Evolutionary conservation across 2,113 vertebrate species (phyloP).

Genomic region (Vombatus ursinus): DNA sequence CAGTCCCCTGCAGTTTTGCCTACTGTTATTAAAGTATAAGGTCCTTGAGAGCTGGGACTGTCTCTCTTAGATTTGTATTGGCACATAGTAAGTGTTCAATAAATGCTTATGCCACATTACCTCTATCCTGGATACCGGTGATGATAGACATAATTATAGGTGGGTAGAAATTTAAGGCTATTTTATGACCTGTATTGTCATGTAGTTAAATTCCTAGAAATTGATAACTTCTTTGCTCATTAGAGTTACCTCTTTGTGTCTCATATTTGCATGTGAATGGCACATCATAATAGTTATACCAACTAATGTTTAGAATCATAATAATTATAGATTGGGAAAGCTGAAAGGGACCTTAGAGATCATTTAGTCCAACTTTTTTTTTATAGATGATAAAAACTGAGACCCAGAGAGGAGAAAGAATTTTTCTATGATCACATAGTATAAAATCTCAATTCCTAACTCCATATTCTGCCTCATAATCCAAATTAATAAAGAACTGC

Average conservation of each 20-base stretch:
- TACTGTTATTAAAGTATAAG: neutral
- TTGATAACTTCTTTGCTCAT: neutral
- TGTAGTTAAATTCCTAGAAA: neutral
- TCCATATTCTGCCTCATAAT: neutral
- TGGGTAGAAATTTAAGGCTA: neutral
- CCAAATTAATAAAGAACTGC: neutral
- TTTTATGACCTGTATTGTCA: neutral
- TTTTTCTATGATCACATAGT: neutral
- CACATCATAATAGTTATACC: too few species aligned
- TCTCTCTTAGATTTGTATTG: neutral
- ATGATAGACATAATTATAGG: neutral
- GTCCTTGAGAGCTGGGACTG: neutral
- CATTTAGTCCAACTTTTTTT: neutral
- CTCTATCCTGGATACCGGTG: neutral
- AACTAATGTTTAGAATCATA: neutral
- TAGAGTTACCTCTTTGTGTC: neutral
- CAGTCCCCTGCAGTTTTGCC: neutral
- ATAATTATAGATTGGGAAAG: neutral
- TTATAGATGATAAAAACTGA: neutral
- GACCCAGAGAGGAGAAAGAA: neutral
- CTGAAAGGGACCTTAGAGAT: neutral
- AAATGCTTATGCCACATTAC: neutral
- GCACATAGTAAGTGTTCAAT: neutral
- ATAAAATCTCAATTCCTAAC: neutral
- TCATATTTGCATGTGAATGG: neutral